Evolutionary conservation across 1,140 invertebrate species (phyloP), one percentile per base, ranked within the genome.

Genomic region (Drosophila mayri): DNA sequence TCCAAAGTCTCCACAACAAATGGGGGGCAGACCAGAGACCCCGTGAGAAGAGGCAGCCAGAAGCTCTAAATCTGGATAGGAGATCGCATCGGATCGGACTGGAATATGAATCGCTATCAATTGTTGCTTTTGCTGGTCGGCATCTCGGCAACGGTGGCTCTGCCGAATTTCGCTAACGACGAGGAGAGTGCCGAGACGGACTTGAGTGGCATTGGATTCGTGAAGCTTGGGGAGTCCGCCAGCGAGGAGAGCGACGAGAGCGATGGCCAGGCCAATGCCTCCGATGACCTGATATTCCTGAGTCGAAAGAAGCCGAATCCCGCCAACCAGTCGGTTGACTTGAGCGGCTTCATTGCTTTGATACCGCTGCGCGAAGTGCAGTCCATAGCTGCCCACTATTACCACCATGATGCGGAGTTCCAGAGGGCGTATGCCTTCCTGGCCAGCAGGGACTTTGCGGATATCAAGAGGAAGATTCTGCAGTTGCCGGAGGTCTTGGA

Each of bases 281-380:
- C 80, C 11, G 84, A 92, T 72, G 90, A 92, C 38, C 68, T 92
- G 76, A 92, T 92, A 20, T 88, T 88, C n/a, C 55, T 74, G 7
- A 65, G 66, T 7, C 64, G 49, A 16, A 35, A 58, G 20, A 49
- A 80, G 16, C 44, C 63, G 6, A 38, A 7, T 30, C 20, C 22
- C 12, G 14, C 30, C 8, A 46, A 52, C n/a, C 50, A 37, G 6
- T 41, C 86, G 22, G 60, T 92, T 25, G 88, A 92, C 44, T 68
- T 92, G 70, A 87, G 82, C 25, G 70, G 65, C 14, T 92, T 92
- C 46, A 47, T 92, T 41, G 71, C 86, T 0, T 43, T 92, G 46
- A 88, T 92, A 58, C 86, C 91, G 0, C 50, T 46, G 18, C 59
- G 38, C 0, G 77, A 90, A 50, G 83, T 92, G 6, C 77, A 88